These are phyloP conservation scores for Cephalopholis sonnerati DNA, from an alignment of 2,113 vertebrate genomes.

Conservation along the genomic window DNA sequence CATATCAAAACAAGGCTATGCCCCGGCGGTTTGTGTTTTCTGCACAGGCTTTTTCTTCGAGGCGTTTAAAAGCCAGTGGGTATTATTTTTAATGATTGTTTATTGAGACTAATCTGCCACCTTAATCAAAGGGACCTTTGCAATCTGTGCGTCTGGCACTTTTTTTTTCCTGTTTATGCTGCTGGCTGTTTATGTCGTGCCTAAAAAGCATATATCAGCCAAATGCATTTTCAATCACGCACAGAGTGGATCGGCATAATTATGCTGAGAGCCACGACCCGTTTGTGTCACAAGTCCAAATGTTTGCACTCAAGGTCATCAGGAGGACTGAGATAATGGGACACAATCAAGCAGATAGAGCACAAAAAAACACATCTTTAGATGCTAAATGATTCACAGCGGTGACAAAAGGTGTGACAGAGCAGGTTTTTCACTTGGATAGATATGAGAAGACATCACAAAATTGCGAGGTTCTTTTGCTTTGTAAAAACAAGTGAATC, in stretches of 20 bases:
- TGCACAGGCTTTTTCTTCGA: slow-evolving; percentile 44
- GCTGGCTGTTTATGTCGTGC: slow-evolving; percentile 65
- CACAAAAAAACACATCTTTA: not conserved
- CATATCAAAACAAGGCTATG: slow-evolving; percentile 44
- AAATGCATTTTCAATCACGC: slow-evolving; percentile 62
- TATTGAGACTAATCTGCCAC: slow-evolving; percentile 75
- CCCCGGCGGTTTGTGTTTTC: slow-evolving; percentile 35
- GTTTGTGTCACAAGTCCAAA: slow-evolving; percentile 28
- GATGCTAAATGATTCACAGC: slow-evolving; percentile 29
- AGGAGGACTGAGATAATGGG: slow-evolving; percentile 21
- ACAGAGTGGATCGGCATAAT: slow-evolving; percentile 30
- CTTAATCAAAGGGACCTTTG: slow-evolving; percentile 77
- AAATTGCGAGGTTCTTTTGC: slow-evolving; percentile 1
- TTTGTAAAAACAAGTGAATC: slow-evolving; percentile 49
- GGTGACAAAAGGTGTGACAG: not conserved
- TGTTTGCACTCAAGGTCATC: slow-evolving; percentile 43
- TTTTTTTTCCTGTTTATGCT: slow-evolving; percentile 72
- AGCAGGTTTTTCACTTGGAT: slow-evolving; percentile 27
- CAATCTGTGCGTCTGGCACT: slow-evolving; percentile 68
- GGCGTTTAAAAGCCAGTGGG: slow-evolving; percentile 65
- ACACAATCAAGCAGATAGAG: slow-evolving; percentile 21
- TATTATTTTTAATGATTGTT: slow-evolving; percentile 80
- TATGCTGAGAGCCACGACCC: not conserved
- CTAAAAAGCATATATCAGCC: slow-evolving; percentile 64
- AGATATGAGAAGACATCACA: slow-evolving; percentile 11